These are phyloP conservation scores for Zaprionus ornatus DNA, from an alignment of 1,140 invertebrate species.

Conservation along the genomic window DNA sequence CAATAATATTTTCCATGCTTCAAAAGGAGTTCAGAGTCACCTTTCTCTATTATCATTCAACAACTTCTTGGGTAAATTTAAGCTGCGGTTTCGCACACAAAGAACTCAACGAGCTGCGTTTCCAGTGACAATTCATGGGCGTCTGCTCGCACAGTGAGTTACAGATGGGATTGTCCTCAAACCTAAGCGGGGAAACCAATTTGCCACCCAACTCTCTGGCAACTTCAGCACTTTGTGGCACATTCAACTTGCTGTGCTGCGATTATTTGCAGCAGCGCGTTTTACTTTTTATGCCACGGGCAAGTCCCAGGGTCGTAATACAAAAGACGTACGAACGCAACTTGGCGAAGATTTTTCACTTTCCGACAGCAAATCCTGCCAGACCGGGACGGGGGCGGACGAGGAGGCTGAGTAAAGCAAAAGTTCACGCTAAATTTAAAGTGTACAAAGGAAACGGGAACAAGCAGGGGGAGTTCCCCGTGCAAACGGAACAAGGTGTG, in stretches of 20 bases:
- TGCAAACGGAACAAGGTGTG: conserved; percentile 29
- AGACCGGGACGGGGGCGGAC: neutral
- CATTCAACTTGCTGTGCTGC: conserved; percentile 48
- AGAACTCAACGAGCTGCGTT: neutral
- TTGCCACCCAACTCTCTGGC: neutral
- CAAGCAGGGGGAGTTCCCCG: neutral
- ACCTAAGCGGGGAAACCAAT: conserved; percentile 13
- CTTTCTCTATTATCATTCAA: neutral
- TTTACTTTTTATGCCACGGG: conserved; percentile 42
- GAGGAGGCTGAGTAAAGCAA: conserved; percentile 22
- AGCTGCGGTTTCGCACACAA: neutral
- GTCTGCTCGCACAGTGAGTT: neutral
- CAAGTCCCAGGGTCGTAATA: conserved; percentile 28
- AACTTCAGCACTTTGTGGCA: conserved; percentile 43
- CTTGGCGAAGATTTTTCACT: conserved; percentile 59
- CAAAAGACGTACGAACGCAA: conserved; percentile 34
- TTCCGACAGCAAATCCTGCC: conserved; percentile 56
- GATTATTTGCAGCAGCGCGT: conserved; percentile 25
- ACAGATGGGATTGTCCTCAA: conserved; percentile 1
- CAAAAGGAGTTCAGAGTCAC: neutral
- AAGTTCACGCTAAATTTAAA: conserved; percentile 76
- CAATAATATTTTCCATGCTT: neutral
- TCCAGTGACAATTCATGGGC: conserved; percentile 4
- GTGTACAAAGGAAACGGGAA: conserved; percentile 45
- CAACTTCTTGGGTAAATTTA: neutral